Evolutionary conservation across 1,140 invertebrate genomes (phyloP).

Genomic region (Ladona fulva): DNA sequence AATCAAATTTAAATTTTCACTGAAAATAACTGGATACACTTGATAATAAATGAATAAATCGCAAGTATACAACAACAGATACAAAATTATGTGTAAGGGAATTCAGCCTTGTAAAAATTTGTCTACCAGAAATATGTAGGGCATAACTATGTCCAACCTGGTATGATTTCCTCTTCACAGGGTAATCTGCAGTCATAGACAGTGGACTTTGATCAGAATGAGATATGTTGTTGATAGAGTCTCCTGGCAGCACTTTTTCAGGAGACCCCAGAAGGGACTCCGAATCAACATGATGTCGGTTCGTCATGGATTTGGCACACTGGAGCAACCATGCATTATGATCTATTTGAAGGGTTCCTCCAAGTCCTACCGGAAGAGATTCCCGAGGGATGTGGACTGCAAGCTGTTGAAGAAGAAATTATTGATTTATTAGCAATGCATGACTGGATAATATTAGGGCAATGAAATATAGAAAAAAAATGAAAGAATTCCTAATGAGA

Average conservation of each 20-base stretch:
- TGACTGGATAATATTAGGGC: no score
- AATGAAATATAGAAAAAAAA: no score
- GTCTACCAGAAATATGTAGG: no score
- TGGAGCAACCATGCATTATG: constrained; percentile 80
- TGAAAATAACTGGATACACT: no score
- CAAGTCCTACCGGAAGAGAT: constrained; percentile 74
- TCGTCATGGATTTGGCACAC: constrained; percentile 60
- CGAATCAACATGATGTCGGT: constrained; percentile 38
- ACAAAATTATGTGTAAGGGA: no score
- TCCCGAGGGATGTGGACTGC: constrained; percentile 68
- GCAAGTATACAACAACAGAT: no score
- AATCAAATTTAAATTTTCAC: no score
- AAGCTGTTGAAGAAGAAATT: constrained; percentile 42
- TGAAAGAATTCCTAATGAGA: no score
- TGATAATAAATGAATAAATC: no score
- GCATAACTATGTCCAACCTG: background rate
- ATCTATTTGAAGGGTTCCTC: constrained; percentile 74
- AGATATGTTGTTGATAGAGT: background rate
- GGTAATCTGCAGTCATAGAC: background rate
- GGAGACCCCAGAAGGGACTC: background rate
- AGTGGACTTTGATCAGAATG: background rate
- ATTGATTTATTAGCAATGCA: no score
- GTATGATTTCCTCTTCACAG: background rate
- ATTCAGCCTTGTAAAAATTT: no score
- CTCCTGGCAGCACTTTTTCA: background rate